Evolutionary conservation across 2,888 invertebrate genomes (phyloP), one percentile per base, ranked within the genome.

Genomic region (Acleris literana): DNA sequence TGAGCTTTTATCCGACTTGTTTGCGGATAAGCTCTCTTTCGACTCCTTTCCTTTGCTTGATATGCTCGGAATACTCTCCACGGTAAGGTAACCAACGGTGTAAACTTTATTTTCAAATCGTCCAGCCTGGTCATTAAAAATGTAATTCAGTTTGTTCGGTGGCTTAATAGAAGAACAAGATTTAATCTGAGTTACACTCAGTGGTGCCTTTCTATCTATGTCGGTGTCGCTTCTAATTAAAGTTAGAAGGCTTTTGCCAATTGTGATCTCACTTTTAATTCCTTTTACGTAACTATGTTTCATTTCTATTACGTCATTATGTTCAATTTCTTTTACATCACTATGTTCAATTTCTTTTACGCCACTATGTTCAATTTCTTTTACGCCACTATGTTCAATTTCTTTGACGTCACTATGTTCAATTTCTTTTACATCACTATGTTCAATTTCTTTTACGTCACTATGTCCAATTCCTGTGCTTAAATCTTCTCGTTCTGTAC

Each of bases 31-130:
- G 51, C 56, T 43, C 9, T 9, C 0, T 33, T 9, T 33, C 6
- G 56, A 18, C 1, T 13, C 39, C 22, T 56, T 39, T 2, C 3
- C 25, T 11, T 48, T 9, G 72, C 58, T 58, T 58, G 51, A 51
- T 22, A 44, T n/a, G 5, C 22, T 11, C 53, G 58, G 44, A 49
- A 80, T 39, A 39, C 13, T 84, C 72, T 85, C 77, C 43, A 90
- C 84, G 29, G 86, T 88, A 72, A 85, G 86, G 75, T 90, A 92
- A 44, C 81, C 81, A 1, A 91, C 88, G 70, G 76, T 87, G 69
- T 87, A 89, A 16, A 86, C 78, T 71, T 78, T 74, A 63, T 84
- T 84, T 4, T 79, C 77, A 64, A 77, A 80, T 13, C 75, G 72
- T 13, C 74, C 77, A 22, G 68, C 70, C 13, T 67, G 70, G 49